Evolutionary conservation across 2,113 vertebrate species (phyloP).

Genomic region (Prionailurus viverrinus): DNA sequence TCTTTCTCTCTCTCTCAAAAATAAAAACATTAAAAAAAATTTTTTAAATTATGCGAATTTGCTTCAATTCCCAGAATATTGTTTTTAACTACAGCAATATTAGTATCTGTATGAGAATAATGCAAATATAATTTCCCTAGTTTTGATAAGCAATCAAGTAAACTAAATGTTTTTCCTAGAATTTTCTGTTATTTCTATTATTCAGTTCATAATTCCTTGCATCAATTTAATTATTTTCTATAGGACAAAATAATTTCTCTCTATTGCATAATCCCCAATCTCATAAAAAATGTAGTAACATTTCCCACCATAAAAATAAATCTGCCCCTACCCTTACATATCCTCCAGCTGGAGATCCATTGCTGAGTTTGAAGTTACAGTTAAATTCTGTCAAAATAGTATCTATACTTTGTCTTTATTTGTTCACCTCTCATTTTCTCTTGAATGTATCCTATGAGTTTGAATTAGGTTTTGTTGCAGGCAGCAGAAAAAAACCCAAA

Average conservation of each 20-base stretch:
- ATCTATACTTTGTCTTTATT: not conserved
- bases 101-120: slow-evolving; percentile 1
- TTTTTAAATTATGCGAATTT: not conserved
- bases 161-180: not conserved
- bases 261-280: not conserved
- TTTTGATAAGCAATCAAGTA: not conserved
- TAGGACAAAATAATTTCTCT: not conserved
- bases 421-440: not conserved
- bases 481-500: not conserved
- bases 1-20: not conserved
- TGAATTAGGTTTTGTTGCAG: slow-evolving; percentile 8
- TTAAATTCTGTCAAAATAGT: not conserved
- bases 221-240: not conserved
- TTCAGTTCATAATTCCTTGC: not conserved
- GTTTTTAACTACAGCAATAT: slow-evolving; percentile 30
- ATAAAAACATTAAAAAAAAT: not conserved
- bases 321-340: not conserved
- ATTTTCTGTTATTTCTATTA: slow-evolving; percentile 23
- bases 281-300: not conserved
- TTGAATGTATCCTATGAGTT: not conserved
- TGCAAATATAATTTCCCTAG: not conserved
- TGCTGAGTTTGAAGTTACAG: not conserved
- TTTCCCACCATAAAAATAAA: slow-evolving; percentile 19
- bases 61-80: not conserved
- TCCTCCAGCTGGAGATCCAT: not conserved